Evolutionary conservation across 2,888 invertebrate species (phyloP), one percentile per base, ranked within the genome.

Genomic region (Apodemia zela): DNA sequence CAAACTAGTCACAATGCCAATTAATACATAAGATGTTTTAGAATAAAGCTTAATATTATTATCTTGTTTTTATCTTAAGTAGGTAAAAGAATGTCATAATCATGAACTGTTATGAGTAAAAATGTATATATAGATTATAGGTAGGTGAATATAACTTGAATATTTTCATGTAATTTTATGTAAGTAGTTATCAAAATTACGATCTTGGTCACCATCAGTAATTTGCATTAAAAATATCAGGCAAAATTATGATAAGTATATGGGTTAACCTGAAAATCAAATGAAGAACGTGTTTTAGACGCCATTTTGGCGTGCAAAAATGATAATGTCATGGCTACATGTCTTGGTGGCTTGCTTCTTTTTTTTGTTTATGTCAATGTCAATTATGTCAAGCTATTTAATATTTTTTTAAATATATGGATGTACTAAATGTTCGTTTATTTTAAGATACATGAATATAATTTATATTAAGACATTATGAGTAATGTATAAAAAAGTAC

Each of bases 191-290:
- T 79, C 80, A 73, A 71, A 75, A 80, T 76, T 72, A 74, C 75
- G 77, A 81, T 81, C 77, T 77, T 72, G 76, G 70, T 73, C 72
- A 72, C 73, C 72, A 79, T 82, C 79, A 78, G 77, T 78, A 84
- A 84, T 86, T 84, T 83, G 79, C 81, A 81, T 85, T 83, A 78
- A 78, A 77, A 77, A 74, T 42, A 42, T 75, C 75, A 78, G 72
- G 76, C 68, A 74, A 80, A 81, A 83, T 85, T 81, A 84, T 80
- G 75, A 71, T 42, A 42, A 42, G 42, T 77, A 79, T 80, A 79
- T 75, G 77, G 78, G 69, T 72, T 71, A 70, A 71, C 70, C 72
- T 67, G 67, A 71, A 69, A 75, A 74, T 69, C 68, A 72, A 75
- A 62, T 21, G n/a, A 78, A 77, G 78, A 72, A 76, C 75, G 72